These are phyloP conservation scores for Lytechinus pictus DNA, from an alignment of 35 echinoderm and acorn worm genomes.

Conservation along the genomic window DNA sequence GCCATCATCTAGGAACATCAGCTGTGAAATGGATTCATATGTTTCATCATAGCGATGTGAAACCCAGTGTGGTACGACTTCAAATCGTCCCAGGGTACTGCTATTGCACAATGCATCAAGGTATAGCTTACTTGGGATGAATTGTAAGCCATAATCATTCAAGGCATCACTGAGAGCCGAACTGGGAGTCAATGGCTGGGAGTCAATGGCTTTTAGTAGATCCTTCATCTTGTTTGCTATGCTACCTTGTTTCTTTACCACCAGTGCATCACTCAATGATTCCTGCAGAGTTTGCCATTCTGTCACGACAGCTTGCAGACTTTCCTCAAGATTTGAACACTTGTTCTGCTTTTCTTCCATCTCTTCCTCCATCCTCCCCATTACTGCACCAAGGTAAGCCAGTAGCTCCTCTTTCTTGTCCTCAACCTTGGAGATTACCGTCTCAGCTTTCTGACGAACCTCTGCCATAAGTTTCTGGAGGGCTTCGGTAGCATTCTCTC, in stretches of 20 bases:
- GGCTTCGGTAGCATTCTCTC: neutral
- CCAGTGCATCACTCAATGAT: constrained; percentile 4
- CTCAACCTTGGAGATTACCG: neutral
- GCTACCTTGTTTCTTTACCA: neutral
- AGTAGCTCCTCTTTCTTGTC: neutral
- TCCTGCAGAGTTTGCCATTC: neutral
- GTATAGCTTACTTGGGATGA: constrained; percentile 22
- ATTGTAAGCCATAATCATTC: neutral
- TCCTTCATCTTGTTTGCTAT: neutral
- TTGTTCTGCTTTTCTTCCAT: constrained; percentile 8
- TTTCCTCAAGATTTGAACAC: neutral
- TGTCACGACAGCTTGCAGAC: neutral
- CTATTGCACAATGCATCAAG: neutral
- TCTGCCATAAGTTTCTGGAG: neutral
- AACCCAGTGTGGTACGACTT: neutral
- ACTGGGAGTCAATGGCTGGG: neutral
- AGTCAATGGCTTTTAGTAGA: neutral
- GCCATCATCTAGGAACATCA: constrained; percentile 10
- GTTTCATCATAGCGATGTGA: neutral
- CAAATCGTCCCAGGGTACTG: neutral
- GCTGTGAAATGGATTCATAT: neutral
- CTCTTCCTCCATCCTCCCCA: neutral
- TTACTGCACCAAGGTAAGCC: neutral
- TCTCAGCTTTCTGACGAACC: constrained; percentile 14
- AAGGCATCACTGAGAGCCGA: neutral